These are phyloP conservation scores for Gallinago undulata DNA, from an alignment of 2,113 vertebrate species.

Conservation along the genomic window DNA sequence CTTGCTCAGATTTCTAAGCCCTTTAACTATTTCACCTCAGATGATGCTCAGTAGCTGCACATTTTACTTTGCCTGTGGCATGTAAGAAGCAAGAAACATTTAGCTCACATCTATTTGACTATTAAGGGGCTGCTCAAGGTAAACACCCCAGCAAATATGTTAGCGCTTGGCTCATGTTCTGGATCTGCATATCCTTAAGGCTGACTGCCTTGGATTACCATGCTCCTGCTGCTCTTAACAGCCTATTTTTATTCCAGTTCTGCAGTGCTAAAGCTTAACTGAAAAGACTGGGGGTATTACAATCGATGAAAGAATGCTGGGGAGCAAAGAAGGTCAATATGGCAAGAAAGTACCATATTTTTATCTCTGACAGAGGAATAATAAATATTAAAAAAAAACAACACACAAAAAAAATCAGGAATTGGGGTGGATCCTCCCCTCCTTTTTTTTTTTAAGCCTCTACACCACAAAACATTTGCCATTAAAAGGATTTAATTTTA, in stretches of 20 bases:
- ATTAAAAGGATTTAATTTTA: neutral
- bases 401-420: neutral
- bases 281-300: slow-evolving; percentile 11
- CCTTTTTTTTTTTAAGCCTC: neutral
- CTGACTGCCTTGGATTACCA: neutral
- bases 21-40: neutral
- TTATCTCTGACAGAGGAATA: neutral
- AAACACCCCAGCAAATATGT: neutral
- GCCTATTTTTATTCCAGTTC: slow-evolving; percentile 7
- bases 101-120: neutral
- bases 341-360: neutral
- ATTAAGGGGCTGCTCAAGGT: slow-evolving; percentile 16
- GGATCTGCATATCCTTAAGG: slow-evolving; percentile 6
- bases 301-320: neutral
- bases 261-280: neutral
- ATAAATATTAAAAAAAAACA: neutral
- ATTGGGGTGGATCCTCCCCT: neutral
- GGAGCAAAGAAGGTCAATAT: neutral
- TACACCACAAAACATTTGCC: neutral
- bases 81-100: neutral
- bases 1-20: slow-evolving; percentile 1
- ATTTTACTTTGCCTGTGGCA: neutral
- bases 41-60: neutral
- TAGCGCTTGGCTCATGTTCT: neutral
- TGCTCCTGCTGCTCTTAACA: neutral